Percentiles rank a stretch among this genome's conserved stretches.
These are phyloP conservation scores for Drosophila dunni DNA, from an alignment of 1,140 invertebrate genomes.

Conservation along the genomic window DNA sequence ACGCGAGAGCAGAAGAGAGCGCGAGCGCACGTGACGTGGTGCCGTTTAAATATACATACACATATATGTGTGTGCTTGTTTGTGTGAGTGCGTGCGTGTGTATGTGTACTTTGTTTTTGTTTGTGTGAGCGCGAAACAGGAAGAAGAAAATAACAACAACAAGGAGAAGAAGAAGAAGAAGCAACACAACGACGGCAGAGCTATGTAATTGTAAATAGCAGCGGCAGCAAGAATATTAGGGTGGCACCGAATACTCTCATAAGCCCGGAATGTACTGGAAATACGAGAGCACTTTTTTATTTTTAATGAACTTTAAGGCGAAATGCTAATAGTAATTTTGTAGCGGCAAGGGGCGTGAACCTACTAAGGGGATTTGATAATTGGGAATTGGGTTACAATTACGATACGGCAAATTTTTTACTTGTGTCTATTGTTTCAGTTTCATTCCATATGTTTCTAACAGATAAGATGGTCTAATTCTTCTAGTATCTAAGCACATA, in stretches of 20 bases:
- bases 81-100: slow-evolving; percentile 6
- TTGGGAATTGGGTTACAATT: slow-evolving; percentile 35
- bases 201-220: slow-evolving; percentile 63
- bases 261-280: slow-evolving; percentile 23
- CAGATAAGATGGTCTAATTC: neutral
- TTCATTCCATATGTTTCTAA: neutral
- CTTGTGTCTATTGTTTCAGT: neutral
- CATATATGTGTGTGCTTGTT: slow-evolving; percentile 7
- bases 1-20: slow-evolving; percentile 41
- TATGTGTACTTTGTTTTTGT: slow-evolving; percentile 29
- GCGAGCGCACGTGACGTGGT: slow-evolving; percentile 73
- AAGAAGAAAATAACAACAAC: slow-evolving; percentile 47
- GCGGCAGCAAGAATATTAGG: slow-evolving; percentile 48
- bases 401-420: neutral
- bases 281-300: slow-evolving; percentile 25
- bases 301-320: slow-evolving; percentile 34
- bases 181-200: slow-evolving; percentile 33
- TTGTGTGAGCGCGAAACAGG: slow-evolving; percentile 47
- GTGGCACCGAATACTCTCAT: slow-evolving; percentile 32
- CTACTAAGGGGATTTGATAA: slow-evolving; percentile 5
- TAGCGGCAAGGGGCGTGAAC: neutral
- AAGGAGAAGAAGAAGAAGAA: slow-evolving; percentile 49
- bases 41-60: slow-evolving; percentile 19
- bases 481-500: neutral
- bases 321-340: slow-evolving; percentile 21